Evolutionary conservation across 1,140 invertebrate genomes (phyloP), one percentile per base, ranked within the genome.

Genomic region (Cylas formicarius): DNA sequence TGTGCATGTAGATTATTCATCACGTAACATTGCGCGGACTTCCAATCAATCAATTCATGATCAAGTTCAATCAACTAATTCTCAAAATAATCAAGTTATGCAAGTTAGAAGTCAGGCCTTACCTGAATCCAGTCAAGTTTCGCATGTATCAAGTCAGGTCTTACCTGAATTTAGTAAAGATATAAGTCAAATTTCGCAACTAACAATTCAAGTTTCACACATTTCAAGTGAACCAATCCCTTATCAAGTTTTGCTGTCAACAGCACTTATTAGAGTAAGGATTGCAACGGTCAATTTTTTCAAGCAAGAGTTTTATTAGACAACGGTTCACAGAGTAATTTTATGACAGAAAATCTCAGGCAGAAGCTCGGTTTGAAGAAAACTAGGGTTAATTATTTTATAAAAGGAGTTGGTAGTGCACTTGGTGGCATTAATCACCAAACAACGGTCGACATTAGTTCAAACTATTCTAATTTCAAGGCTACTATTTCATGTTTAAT

Each of bases 241-340:
- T 32, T 10, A 14, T 7, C 8, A 32, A 11, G 31, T 32, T 7
- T 36, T 44, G 26, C 32, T 38, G n/a, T 16, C 41, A 2, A 45
- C 34, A 1, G 42, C 32, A 4, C 11, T 19, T 8, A 24, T 49
- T 5, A 43, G 43, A 35, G 18, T 48, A 28, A 6, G 2, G 3
- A 17, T 27, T 19, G 8, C 5, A 43, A 46, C 13, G 17, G 19
- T 2, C n/a, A 44, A 14, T 4, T 18, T 13, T 16, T 13, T 3
- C 6, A 2, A 18, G 44, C 2, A 7, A 8, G 44, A 3, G 39
- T 39, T 11, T 3, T 44, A n/a, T 17, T 48, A 17, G 29, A 48
- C 19, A 44, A 21, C 17, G 46, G 14, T 6, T 43, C 46, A 5
- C 29, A 44, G 7, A 44, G 31, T 39, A 44, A 49, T 44, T 49